These are phyloP conservation scores for Perca schrenkii DNA, from an alignment of 2,113 vertebrate genomes.

Conservation along the genomic window DNA sequence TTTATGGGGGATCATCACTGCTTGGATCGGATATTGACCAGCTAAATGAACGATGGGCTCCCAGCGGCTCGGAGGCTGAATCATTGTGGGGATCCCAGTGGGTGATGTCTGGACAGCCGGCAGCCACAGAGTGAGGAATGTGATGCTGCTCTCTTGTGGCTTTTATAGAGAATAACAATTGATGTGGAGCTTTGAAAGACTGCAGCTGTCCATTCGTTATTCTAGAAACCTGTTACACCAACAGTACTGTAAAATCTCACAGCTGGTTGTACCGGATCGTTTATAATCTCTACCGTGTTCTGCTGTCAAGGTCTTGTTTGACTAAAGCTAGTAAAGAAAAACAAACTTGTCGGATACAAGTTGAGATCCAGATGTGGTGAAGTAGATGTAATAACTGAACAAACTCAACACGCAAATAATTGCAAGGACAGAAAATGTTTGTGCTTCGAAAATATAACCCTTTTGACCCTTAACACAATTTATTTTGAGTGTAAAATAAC, in stretches of 20 bases:
- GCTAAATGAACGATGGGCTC: conserved; percentile 53
- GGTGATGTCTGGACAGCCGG: background rate
- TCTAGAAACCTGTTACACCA: background rate
- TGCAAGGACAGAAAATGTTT: background rate
- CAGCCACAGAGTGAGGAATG: background rate
- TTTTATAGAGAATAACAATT: background rate
- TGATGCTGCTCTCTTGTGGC: conserved; percentile 65
- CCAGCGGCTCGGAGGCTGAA: conserved; percentile 39
- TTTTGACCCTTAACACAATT: background rate
- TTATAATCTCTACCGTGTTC: background rate
- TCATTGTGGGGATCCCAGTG: conserved; percentile 31
- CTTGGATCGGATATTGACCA: conserved; percentile 33
- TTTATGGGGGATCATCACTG: conserved; percentile 39
- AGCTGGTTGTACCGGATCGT: background rate
- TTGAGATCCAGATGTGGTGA: background rate
- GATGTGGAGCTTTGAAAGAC: background rate
- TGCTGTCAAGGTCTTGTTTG: background rate
- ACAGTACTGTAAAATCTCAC: too few relatives aligned
- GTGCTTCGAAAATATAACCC: background rate
- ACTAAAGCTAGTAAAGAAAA: background rate
- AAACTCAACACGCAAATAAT: background rate
- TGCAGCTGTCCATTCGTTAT: background rate
- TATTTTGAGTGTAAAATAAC: background rate
- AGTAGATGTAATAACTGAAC: background rate
- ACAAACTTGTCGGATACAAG: background rate